Conservation (phyloP, 2,797 vertebrate genomes). For the Scarus forsteni region DNA sequence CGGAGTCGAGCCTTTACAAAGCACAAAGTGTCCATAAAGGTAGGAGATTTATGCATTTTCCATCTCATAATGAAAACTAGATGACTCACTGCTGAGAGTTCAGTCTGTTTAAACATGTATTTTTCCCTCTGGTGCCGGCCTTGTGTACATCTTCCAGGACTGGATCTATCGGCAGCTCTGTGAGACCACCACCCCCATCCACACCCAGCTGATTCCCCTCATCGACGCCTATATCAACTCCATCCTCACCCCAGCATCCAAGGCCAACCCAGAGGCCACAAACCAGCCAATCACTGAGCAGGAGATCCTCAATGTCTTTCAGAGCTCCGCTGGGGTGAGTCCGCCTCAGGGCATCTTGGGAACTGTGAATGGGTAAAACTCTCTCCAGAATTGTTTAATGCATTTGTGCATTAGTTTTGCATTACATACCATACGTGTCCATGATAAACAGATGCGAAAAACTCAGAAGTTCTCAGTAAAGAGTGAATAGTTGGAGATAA, state of each 20-base stretch:
- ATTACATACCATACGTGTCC: not conserved
- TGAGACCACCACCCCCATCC: slow-evolving; percentile 94
- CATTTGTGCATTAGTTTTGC: not conserved
- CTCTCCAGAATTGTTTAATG: not conserved
- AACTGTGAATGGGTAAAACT: not conserved
- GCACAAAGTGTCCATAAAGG: slow-evolving; percentile 99
- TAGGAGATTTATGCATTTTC: slow-evolving; percentile 56
- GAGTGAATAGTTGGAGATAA: too few species aligned
- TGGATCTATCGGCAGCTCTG: slow-evolving; percentile 99
- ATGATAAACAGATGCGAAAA: not conserved
- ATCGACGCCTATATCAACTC: slow-evolving; percentile 98
- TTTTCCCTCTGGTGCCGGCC: not conserved
- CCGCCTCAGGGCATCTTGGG: not conserved
- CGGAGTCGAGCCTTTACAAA: slow-evolving; percentile 98
- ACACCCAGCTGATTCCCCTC: slow-evolving; percentile 95
- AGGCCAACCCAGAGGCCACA: slow-evolving; percentile 97
- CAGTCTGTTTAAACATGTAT: not conserved
- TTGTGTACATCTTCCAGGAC: slow-evolving; percentile 82
- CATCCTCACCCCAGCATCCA: slow-evolving; percentile 97
- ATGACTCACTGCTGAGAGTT: not conserved
- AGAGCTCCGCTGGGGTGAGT: slow-evolving; percentile 89
- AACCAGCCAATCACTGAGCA: slow-evolving; percentile 98
- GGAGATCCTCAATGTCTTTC: slow-evolving; percentile 95
- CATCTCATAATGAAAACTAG: fast-evolving
- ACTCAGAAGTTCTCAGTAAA: not conserved